Conservation (phyloP, 1,140 invertebrate genomes). For the Plutomurus gul region DNA sequence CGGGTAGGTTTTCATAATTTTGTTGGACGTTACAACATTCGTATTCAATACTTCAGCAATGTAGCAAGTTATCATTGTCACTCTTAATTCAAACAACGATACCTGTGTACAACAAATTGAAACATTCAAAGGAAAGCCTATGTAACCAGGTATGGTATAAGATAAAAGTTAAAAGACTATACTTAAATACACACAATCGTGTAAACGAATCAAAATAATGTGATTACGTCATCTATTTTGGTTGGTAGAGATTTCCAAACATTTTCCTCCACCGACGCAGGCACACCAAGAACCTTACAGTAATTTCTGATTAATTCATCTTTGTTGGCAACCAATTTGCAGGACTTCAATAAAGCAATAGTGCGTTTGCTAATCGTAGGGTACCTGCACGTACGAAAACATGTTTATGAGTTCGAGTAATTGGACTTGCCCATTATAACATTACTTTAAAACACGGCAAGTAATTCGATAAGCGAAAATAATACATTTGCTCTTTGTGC, state of each 20-base stretch:
- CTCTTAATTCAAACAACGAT: background rate
- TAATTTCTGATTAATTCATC: slow-evolving; percentile 1
- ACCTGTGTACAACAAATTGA: background rate
- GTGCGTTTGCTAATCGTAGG: background rate
- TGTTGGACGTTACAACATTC: background rate
- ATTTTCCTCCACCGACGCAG: background rate
- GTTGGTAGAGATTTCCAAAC: background rate
- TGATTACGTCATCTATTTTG: background rate
- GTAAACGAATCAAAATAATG: no score
- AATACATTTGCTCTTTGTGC: no score
- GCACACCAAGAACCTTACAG: background rate
- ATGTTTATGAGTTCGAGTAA: no score
- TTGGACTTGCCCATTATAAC: no score
- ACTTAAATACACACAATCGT: no score
- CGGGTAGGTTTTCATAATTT: background rate
- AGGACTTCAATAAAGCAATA: background rate
- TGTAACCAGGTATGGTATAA: no score
- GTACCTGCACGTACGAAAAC: no score
- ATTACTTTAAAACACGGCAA: no score
- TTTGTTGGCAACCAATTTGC: background rate
- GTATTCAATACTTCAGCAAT: background rate
- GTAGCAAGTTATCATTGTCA: background rate
- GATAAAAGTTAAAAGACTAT: background rate
- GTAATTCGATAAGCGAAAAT: no score
- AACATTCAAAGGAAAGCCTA: background rate